These are phyloP conservation scores for Morinoia aosen DNA, from an alignment of 2,888 invertebrate genomes.

Conservation along the genomic window DNA sequence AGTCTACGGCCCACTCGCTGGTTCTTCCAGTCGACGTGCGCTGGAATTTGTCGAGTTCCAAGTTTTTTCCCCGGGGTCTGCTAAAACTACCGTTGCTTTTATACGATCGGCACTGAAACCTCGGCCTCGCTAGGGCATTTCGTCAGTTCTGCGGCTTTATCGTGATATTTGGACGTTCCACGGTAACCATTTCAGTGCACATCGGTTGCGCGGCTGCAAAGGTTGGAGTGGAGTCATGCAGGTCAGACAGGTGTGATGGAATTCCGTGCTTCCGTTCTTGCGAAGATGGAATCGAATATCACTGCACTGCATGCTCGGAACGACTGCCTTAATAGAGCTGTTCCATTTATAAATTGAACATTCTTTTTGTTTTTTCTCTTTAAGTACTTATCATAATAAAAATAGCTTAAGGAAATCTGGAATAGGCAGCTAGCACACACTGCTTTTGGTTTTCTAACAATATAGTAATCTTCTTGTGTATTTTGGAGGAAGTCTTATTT, in stretches of 20 bases:
- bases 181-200: background rate
- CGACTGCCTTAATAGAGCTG: background rate
- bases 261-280: background rate
- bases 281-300: background rate
- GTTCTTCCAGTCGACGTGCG: background rate
- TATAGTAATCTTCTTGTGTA: background rate
- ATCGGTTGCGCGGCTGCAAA: constrained; percentile 10
- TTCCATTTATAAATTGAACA: background rate
- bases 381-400: background rate
- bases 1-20: background rate
- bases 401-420: background rate
- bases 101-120: background rate
- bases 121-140: background rate
- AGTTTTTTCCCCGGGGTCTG: background rate
- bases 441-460: background rate
- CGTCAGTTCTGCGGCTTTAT: background rate
- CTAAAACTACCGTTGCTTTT: background rate
- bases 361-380: background rate
- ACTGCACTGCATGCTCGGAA: background rate
- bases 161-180: background rate
- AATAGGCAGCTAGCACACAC: background rate
- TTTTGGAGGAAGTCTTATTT: background rate
- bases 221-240: background rate
- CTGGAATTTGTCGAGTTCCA: background rate
- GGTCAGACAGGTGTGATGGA: background rate